Base-by-base conservation (phyloP, 1,140 invertebrate species). In the Bombus fervidus region DNA sequence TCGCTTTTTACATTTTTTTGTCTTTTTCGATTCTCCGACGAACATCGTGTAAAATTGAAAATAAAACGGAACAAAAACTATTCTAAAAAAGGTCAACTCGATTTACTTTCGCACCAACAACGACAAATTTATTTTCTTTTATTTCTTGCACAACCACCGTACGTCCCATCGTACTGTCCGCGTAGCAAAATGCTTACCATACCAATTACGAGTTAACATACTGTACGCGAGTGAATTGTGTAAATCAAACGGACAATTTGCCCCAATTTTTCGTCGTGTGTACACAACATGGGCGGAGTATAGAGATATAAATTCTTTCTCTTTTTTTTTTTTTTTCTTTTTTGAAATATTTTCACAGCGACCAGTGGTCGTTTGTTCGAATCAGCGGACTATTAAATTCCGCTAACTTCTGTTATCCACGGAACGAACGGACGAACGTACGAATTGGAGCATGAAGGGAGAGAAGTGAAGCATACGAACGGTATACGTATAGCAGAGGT, bases 381-480 rank as follows among this genome's bases (percentile, higher is more conserved):
- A 73, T 62, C 75, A 37, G 12, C 69, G 8, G 76, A 39, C 66
- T 84, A 84, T 79, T 72, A 62, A 64, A 80, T 80, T 73, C 81
- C 76, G 47, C 62, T 69, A 77, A 85, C 68, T 73, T 75, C 57
- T 76, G 68, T 71, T 77, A 69, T 72, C 76, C 81, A 68, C 74
- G 73, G 73, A 83, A 76, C 80, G 78, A 64, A 37, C 66, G 34
- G 34, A 68, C 78, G 41, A 74, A 74, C 59, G 62, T n/a, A 31
- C 73, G 83, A 86, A 86, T 83, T 83, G 81, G 85, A 86, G 85
- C 85, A 25, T 78, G 85, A 83, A 80, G 47, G 74, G n/a, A 72
- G 73, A 62, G 81, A 83, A 86, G 74, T 72, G 85, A 86, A 83
- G 81, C 81, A 83, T 86, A 76, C 22, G 64, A 85, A 39, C 75